Percentiles rank a stretch among this genome's conserved stretches.
phyloP scores from a whole-genome alignment of 2,888 invertebrate species.

The Rutpela maculata region DNA sequence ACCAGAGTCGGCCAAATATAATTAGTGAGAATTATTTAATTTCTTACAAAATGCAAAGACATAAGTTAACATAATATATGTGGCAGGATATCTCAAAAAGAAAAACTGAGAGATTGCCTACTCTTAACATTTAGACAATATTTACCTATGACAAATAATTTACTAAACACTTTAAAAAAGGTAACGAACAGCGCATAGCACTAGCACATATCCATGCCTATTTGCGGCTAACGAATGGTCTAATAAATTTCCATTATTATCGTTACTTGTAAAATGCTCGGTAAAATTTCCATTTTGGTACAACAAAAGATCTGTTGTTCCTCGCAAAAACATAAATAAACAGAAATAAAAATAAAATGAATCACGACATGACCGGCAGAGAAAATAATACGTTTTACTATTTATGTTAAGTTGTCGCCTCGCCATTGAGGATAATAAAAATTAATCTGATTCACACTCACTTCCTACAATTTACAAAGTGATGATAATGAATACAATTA shows the following conservation, averaged over 20 bases:
- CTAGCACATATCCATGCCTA: no score
- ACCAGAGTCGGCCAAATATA: no score
- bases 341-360: neutral
- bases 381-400: neutral
- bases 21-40: no score
- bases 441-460: slow-evolving; percentile 18
- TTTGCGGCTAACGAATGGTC: neutral
- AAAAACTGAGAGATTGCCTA: no score
- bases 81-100: no score
- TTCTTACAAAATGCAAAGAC: no score
- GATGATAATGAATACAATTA: slow-evolving; percentile 16
- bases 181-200: no score
- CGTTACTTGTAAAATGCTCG: neutral
- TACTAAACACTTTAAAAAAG: no score
- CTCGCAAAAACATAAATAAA: neutral
- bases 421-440: slow-evolving; percentile 10
- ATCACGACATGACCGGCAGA: neutral
- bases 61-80: no score
- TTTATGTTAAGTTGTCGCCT: neutral
- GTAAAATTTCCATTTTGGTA: neutral
- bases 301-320: neutral
- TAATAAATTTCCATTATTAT: neutral
- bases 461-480: slow-evolving; percentile 3
- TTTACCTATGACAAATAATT: no score
- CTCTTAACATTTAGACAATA: no score